These are phyloP conservation scores for Conomelus anceps DNA, from an alignment of 2,888 invertebrate genomes.

Conservation along the genomic window DNA sequence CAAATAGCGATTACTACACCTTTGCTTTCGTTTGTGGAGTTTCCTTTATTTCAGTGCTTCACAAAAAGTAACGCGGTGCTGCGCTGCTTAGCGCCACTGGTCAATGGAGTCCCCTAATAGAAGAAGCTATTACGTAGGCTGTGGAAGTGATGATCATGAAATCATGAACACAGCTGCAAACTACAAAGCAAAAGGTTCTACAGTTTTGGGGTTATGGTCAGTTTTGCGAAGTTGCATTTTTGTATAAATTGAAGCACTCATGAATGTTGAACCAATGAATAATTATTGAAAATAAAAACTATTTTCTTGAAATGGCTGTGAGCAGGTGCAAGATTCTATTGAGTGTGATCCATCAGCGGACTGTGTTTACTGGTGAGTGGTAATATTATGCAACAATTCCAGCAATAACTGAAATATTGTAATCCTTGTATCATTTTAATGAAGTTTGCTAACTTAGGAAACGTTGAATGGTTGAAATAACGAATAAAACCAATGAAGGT, in stretches of 20 bases:
- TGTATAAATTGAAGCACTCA: background rate
- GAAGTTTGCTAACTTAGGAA: too few species aligned
- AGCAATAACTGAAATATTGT: background rate
- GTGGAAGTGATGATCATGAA: background rate
- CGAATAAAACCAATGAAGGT: too few species aligned
- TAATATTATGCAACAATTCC: background rate
- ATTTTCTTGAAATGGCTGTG: conserved; percentile 4
- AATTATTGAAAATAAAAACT: too few species aligned
- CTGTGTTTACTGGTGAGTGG: background rate
- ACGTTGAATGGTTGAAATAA: too few species aligned
- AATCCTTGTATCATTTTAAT: too few species aligned
- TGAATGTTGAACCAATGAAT: too few species aligned
- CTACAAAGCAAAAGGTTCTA: background rate
- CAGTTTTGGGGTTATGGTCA: background rate
- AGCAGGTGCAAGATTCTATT: background rate
- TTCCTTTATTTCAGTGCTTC: too few species aligned
- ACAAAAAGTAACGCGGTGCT: too few species aligned
- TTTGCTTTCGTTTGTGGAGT: too few species aligned
- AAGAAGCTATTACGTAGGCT: background rate
- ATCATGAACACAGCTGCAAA: background rate
- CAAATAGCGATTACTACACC: too few species aligned
- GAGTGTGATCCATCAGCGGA: background rate
- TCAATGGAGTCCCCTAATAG: background rate
- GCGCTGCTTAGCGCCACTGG: too few species aligned
- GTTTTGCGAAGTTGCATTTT: background rate